Evolutionary conservation across 1,140 invertebrate species (phyloP), one percentile per base, ranked within the genome.

Genomic region (Drosophila eugracilis): DNA sequence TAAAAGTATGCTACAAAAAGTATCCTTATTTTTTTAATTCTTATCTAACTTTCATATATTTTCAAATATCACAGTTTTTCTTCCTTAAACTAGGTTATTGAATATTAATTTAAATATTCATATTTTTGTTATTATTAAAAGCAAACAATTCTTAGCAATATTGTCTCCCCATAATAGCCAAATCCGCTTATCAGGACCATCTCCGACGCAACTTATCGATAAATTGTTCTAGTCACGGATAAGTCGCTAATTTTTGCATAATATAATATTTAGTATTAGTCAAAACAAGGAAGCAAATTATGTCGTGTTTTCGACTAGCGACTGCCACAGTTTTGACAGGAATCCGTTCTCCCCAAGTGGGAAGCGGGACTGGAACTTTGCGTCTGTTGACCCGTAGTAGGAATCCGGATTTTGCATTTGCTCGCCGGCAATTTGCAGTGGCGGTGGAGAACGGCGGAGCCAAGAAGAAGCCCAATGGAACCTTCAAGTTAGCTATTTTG

Each of bases 401-500:
- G 1, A 55, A 53, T 26, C 32, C 41, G 39, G 41, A 70, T 26
- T 19, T 66, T 15, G 42, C 39, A 47, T 52, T 57, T n/a, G 39
- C 28, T 21, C 58, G 71, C 28, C 85, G 84, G 3, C 60, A 73
- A 12, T 73, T 84, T 5, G 60, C 84, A 1, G 34, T 66, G 34
- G 17, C 58, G 15, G 63, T 17, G 3, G 34, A 42, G 19, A 41
- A 57, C 19, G 47, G 30, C n/a, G 42, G 22, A 10, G 21, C 6
- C 21, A 24, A 28, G 14, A 65, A 71, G 12, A 70, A 83, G 39
- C 24, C 77, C 2, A 60, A 57, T 47, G 78, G 89, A 26, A 85
- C 92, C 19, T 84, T 94, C 0, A 94, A 93, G 67, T 69, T 93
- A 21, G 92, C 92, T 30, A 30, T 94, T 12, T 67, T 93, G 28